Base-by-base conservation (phyloP, 2,797 vertebrate species). In the Diplodus puntazzo region DNA sequence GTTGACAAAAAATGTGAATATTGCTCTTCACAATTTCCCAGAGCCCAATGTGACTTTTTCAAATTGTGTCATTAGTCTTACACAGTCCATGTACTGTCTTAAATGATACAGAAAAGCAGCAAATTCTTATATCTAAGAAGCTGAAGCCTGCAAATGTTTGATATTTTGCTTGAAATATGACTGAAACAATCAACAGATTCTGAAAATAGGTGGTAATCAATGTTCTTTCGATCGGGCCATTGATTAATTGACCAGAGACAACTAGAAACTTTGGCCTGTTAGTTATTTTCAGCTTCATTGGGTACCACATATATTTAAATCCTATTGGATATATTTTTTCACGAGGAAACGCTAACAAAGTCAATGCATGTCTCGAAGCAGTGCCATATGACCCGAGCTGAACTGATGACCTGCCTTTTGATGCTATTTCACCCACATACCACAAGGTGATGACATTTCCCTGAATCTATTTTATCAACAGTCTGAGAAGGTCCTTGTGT, bases 361-460 rank as follows among this genome's bases (percentile, higher is more conserved):
- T 10, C 3, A 9, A 21, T 42, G 11, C 9, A 65, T 58, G 16
- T 50, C 25, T 50, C 16, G 9, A 8, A 30, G n/a, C 11, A 58
- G 23, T 48, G 13, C 5, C 27, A 48, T 14, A 18, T 43, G 17
- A 13, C 17, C 46, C 62, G 3, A 21, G 61, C 48, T 71, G 14
- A 43, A 46, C 0, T 14, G 17, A 59, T 55, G 27, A 73, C 11
- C 21, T 84, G 53, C 16, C 17, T 66, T 62, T 43, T 67, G 49
- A 65, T 91, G 93, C 79, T 11, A 80, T 93, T 87, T 85, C 81
- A 77, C 42, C 46, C 21, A 62, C 18, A 69, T 18, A 79, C 93
- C 94, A 95, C 90, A 93, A 90, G 92, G 84, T 92, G 90, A 80
- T 86, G 92, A 89, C 87, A 92, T 93, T 92, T 93, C 80, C 61